phyloP scores from a whole-genome alignment of 1,140 invertebrate species.

The Spodoptera frugiperda region DNA sequence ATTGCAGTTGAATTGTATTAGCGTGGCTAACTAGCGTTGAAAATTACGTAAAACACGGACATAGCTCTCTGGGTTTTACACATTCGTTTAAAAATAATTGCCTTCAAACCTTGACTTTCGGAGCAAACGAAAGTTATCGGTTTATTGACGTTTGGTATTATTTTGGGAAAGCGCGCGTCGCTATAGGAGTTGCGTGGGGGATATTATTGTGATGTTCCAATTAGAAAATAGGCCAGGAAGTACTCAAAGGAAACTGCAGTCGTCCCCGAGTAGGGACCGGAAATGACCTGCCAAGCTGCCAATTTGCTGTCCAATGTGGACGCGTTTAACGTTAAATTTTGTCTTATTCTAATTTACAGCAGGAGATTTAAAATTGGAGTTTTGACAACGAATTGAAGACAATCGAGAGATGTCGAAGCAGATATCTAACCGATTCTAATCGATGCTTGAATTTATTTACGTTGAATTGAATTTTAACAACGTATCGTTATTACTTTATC shows the following conservation, averaged over 20 bases:
- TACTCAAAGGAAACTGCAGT: background rate
- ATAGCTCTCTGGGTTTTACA: background rate
- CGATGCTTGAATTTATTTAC: no score
- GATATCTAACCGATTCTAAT: background rate
- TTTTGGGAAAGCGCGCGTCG: background rate
- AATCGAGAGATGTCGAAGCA: background rate
- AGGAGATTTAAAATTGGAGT: background rate
- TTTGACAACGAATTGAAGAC: background rate
- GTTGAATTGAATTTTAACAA: no score
- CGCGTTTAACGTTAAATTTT: background rate
- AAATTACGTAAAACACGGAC: background rate
- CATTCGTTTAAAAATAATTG: background rate
- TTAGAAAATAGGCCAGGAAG: background rate
- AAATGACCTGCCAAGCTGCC: background rate
- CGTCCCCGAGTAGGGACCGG: no score
- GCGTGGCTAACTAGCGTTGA: background rate
- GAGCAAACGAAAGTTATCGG: background rate
- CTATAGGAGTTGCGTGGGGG: background rate
- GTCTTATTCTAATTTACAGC: background rate
- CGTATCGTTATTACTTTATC: background rate
- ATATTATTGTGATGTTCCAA: background rate
- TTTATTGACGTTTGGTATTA: background rate
- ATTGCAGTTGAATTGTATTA: constrained; percentile 4
- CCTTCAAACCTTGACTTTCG: constrained; percentile 14
- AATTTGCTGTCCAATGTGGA: background rate